These are phyloP conservation scores for Ephestia elutella DNA, from an alignment of 1,140 invertebrate species.

Conservation along the genomic window DNA sequence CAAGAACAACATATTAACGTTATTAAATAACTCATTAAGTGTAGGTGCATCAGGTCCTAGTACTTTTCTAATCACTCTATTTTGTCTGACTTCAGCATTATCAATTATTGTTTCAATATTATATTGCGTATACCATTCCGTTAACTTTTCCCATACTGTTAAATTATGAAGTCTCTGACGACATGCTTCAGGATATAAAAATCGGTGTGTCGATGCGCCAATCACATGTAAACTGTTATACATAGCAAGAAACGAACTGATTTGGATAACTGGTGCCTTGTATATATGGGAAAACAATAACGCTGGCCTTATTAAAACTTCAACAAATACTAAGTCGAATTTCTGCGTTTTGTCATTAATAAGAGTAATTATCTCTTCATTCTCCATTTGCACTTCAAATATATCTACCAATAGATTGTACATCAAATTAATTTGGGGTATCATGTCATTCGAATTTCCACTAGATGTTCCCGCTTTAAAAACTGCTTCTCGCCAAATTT, in stretches of 20 bases:
- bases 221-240: conserved; percentile 15
- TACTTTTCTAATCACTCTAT: conserved; percentile 27
- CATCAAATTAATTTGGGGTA: not conserved
- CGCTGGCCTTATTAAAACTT: conserved; percentile 19
- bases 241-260: conserved; percentile 33
- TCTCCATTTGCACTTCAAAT: conserved; percentile 24
- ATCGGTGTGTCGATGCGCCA: conserved; percentile 29
- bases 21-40: conserved; percentile 51
- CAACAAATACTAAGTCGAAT: conserved; percentile 38
- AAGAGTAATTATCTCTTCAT: conserved; percentile 23
- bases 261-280: conserved; percentile 34
- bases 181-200: conserved; percentile 27
- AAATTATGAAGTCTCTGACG: conserved; percentile 11
- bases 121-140: conserved; percentile 14
- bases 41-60: conserved; percentile 52
- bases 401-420: conserved; percentile 3
- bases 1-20: conserved; percentile 64
- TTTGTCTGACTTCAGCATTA: conserved; percentile 7
- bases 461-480: conserved; percentile 1
- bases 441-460: conserved; percentile 6
- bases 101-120: conserved; percentile 1
- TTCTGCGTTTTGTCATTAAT: conserved; percentile 20
- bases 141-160: conserved; percentile 24
- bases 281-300: conserved; percentile 29
- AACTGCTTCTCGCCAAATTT: conserved; percentile 16